Evolutionary conservation across 2,888 invertebrate genomes (phyloP), one percentile per base, ranked within the genome.

Genomic region (Teleiodes luculella): DNA sequence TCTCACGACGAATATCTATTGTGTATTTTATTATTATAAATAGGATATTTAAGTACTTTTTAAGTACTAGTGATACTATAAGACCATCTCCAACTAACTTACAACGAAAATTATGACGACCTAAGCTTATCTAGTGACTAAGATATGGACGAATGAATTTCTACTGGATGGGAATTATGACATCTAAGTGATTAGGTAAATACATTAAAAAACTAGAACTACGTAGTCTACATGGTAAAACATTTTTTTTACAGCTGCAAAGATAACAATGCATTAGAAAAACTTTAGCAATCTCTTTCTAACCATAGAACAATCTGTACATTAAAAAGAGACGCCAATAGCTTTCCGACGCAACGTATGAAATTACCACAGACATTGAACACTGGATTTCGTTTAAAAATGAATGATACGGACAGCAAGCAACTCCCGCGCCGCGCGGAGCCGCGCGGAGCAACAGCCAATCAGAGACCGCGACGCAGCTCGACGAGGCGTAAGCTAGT

Each of bases 101-200:
- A 8, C 33, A 30, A 31, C 31, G 18, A 5, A 39, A n/a, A 31
- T 31, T 33, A 45, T 13, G 31, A 49, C 24, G 24, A 3, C 36
- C 36, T 70, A 73, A 65, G 61, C 71, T 80, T 83, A 45, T 63
- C 86, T 87, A 88, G 74, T 88, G 88, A 88, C 88, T 88, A 87
- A 74, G 76, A 80, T 80, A 85, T 87, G 88, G 88, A 88, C 88
- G 88, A 84, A 87, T 84, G 80, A 70, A 72, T 82, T 83, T 61
- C 78, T 78, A 80, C 63, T 73, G 80, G 78, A 82, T 83, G 78
- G 78, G 72, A 67, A 64, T 68, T 77, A 76, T 67, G 59, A 71
- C 52, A 57, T 58, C 61, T 70, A 72, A 48, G 61, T 65, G 64
- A 70, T 65, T 18, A 47, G 28, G 43, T 47, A 69, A 70, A 75